phyloP scores from a whole-genome alignment of 2,797 vertebrate genomes.

The Catamblyrhynchus diadema region DNA sequence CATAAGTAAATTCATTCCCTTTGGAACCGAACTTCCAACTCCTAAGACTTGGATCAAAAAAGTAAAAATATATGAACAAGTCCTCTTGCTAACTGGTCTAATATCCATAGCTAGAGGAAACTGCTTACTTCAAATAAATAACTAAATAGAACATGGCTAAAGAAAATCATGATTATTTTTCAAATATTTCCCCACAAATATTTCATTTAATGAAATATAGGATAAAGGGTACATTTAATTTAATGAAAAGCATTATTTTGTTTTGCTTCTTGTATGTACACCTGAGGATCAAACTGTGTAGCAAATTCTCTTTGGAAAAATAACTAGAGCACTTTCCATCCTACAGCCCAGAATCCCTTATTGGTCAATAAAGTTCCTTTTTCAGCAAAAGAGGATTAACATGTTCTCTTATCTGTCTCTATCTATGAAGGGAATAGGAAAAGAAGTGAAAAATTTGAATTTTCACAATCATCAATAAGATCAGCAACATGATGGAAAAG shows the following conservation, averaged over 20 bases:
- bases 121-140: slow-evolving; percentile 15
- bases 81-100: background rate
- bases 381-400: background rate
- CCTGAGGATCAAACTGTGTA: background rate
- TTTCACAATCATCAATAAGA: background rate
- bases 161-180: background rate
- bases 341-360: background rate
- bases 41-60: slow-evolving; percentile 45
- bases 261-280: background rate
- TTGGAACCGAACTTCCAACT: slow-evolving; percentile 45
- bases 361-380: background rate
- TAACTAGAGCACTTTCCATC: background rate
- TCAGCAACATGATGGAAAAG: background rate
- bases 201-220: background rate
- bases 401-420: background rate
- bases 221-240: background rate
- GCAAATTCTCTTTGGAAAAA: background rate
- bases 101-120: background rate
- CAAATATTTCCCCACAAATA: background rate
- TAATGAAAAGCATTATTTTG: background rate
- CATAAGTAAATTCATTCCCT: slow-evolving; percentile 43
- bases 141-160: background rate
- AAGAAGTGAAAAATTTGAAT: background rate
- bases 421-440: background rate
- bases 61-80: slow-evolving; percentile 25